Percentiles rank a stretch among this genome's conserved stretches.
Evolutionary conservation across 2,113 vertebrate genomes (phyloP).

Genomic region (Mustelus asterias): DNA sequence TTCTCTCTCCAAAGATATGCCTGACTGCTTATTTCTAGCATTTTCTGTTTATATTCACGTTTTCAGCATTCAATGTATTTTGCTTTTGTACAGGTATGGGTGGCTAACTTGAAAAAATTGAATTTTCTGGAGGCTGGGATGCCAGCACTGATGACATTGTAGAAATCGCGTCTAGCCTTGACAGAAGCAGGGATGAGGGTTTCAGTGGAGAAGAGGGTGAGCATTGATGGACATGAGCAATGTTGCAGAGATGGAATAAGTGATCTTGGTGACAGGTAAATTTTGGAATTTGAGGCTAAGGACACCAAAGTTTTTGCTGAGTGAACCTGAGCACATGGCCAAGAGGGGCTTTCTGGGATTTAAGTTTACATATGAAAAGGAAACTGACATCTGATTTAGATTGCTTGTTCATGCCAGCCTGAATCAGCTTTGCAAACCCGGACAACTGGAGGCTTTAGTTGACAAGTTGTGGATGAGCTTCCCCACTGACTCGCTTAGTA

Average conservation of each 20-base stretch:
- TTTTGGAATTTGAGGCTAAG: not conserved
- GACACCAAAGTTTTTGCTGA: not conserved
- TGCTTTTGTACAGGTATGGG: not conserved
- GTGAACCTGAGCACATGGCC: not conserved
- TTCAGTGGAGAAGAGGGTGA: not conserved
- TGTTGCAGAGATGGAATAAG: not conserved
- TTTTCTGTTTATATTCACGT: not conserved
- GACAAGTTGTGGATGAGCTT: conserved; percentile 10
- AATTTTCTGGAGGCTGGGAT: not conserved
- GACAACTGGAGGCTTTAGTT: not conserved
- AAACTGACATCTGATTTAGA: not conserved
- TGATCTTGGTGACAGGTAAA: not conserved
- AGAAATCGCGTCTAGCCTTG: not conserved
- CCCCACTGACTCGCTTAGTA: not conserved
- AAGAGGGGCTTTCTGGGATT: not conserved
- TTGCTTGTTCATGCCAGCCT: conserved; percentile 24
- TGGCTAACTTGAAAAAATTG: not conserved
- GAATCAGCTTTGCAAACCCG: not conserved
- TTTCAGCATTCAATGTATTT: not conserved
- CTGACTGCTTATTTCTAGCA: not conserved
- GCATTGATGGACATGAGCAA: not conserved
- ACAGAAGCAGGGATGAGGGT: not conserved
- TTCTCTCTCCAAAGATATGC: not conserved
- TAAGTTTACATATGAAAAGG: not conserved
- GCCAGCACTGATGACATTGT: not conserved